phyloP scores from a whole-genome alignment of 2,888 invertebrate genomes.

The Fissipunctia ypsillon region DNA sequence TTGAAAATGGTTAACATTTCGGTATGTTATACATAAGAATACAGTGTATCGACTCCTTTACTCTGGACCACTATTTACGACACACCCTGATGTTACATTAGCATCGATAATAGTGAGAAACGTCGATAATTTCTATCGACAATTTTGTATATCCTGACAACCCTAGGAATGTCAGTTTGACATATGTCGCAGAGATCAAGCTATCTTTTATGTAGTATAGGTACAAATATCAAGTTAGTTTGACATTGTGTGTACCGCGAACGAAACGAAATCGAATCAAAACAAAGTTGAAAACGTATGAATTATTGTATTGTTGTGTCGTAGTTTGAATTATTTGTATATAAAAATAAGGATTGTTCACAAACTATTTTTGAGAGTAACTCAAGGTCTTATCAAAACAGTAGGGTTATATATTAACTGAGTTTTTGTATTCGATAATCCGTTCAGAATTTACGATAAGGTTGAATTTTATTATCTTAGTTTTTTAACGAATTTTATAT shows the following conservation, averaged over 20 bases:
- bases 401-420: not conserved
- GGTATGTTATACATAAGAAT: no score
- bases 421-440: not conserved
- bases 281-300: not conserved
- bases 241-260: not conserved
- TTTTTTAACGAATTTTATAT: not conserved
- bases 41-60: no score
- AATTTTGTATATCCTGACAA: no score
- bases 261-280: slow-evolving; percentile 5
- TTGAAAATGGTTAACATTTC: no score
- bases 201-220: no score
- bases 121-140: no score
- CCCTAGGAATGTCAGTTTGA: no score
- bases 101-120: no score
- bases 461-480: not conserved
- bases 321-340: not conserved
- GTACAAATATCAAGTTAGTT: slow-evolving; percentile 1
- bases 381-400: not conserved
- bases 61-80: no score
- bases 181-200: no score
- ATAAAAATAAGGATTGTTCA: not conserved
- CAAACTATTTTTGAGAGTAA: not conserved
- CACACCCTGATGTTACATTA: no score
- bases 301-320: not conserved
- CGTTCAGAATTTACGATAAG: not conserved